phyloP scores from a whole-genome alignment of 2,113 vertebrate genomes.

The Mesocricetus auratus region DNA sequence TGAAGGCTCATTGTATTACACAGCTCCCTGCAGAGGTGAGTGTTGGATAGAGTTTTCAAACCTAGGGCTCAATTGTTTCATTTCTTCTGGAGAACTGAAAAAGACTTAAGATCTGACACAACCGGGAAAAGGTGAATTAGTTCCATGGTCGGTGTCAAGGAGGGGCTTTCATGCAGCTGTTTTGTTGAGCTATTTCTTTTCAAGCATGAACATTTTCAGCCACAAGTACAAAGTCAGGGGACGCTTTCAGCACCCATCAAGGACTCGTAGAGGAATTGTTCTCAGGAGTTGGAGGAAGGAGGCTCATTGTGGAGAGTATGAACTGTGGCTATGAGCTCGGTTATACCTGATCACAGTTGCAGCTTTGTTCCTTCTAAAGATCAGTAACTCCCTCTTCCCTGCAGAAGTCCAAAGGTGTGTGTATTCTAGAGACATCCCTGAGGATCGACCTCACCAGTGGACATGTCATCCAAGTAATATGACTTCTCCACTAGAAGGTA shows the following conservation, averaged over 20 bases:
- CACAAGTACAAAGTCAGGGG: not conserved
- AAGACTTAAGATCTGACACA: conserved; percentile 48
- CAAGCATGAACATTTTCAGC: not conserved
- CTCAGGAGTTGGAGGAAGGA: not conserved
- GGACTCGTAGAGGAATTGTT: not conserved
- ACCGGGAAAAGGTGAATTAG: conserved; percentile 34
- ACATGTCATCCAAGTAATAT: not conserved
- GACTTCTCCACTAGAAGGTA: not conserved
- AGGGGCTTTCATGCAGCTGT: not conserved
- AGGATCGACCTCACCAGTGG: not conserved
- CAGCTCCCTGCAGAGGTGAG: not conserved
- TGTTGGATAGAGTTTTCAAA: conserved; percentile 32
- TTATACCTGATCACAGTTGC: not conserved
- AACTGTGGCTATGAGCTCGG: not conserved
- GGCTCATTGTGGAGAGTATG: not conserved
- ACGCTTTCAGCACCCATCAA: not conserved
- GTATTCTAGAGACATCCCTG: not conserved
- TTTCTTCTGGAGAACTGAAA: conserved; percentile 36
- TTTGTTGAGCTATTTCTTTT: conserved; percentile 15
- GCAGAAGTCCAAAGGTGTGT: not conserved
- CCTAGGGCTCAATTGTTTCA: conserved; percentile 8
- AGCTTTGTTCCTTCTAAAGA: not conserved
- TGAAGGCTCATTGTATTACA: conserved; percentile 45
- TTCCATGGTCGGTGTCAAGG: conserved; percentile 3
- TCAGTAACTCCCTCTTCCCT: not conserved